Evolutionary conservation across 2,888 invertebrate species (phyloP).

Genomic region (Euzetes globulus): DNA sequence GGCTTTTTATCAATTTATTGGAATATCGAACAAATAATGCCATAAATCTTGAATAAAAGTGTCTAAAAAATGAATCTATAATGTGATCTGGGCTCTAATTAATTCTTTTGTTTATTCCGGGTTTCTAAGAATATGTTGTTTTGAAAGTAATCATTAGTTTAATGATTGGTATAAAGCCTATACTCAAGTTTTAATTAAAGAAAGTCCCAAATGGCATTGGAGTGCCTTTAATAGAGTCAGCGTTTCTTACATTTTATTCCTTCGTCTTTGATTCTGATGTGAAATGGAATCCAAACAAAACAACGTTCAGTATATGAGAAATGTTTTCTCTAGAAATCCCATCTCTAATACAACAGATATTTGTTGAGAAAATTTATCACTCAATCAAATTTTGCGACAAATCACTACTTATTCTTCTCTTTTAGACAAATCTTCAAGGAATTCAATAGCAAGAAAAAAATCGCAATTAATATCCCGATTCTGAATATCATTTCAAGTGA

Average conservation of each 20-base stretch:
- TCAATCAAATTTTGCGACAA: background rate
- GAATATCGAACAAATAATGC: background rate
- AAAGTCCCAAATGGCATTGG: background rate
- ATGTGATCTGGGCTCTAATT: too few species aligned
- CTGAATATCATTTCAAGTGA: background rate
- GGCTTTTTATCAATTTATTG: background rate
- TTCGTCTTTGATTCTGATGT: background rate
- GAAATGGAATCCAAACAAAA: background rate
- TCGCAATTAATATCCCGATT: background rate
- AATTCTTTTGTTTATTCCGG: too few species aligned
- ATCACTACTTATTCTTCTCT: background rate
- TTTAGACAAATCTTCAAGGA: background rate
- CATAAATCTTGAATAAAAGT: background rate
- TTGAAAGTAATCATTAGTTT: background rate
- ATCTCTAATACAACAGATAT: background rate
- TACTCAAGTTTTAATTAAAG: slow-evolving; percentile 21
- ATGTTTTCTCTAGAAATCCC: background rate
- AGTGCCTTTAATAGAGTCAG: background rate
- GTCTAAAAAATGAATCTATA: too few species aligned
- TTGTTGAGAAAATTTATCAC: background rate
- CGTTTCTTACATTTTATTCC: background rate
- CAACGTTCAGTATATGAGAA: background rate
- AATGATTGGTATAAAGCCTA: background rate
- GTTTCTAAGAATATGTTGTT: background rate
- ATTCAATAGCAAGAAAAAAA: background rate